Evolutionary conservation across 64 coral and sea anemone genomes (phyloP), one percentile per base, ranked within the genome.

Genomic region (Pocillopora verrucosa): DNA sequence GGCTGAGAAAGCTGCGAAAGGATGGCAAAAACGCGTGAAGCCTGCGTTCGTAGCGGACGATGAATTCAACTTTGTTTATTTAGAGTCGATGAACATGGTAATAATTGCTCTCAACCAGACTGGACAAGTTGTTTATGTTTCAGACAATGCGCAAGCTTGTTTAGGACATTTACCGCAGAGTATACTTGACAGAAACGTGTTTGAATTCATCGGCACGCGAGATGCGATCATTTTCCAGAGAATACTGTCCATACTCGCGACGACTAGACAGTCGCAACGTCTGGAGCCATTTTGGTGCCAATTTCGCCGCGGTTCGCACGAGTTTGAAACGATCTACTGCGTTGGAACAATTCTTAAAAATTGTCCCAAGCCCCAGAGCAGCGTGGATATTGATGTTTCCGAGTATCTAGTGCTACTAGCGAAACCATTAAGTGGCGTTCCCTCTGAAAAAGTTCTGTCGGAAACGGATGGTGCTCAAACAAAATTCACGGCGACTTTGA

Each of bases 401-500:
- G 34, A 68, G 22, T 68, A 19, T 37, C 17, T 84, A 22, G 16
- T 68, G 37, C 26, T 84, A 1, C 13, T 84, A 62, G 80, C 80
- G 19, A 84, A 51, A 62, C 80, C 80, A 45, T 68, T 56, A 36
- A 84, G 51, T n/a, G 19, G 79, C 34, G 80, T 45, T 41, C 19
- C 80, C 4, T 16, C 36, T n/a, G 63, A 84, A 5, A 84, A 62
- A 4, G 67, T 36, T 1, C 35, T 84, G 6, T 2, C 68, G 30
- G 6, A 62, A 13, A 16, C 80, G 10, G 80, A 84, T 69, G 62
- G 80, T 13, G 17, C 34, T 22, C 61, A 84, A 56, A 84, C 34
- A 17, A 69, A 84, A 68, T 84, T 84, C 35, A 84, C 80, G 10
- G 61, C 61, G n/a, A 84, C 9, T 16, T 16, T 84, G 5, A 68